Percentiles rank a stretch among this genome's conserved stretches.
These are phyloP conservation scores for Eidolon dupreanum DNA, from an alignment of 2,797 vertebrate species.

Conservation along the genomic window DNA sequence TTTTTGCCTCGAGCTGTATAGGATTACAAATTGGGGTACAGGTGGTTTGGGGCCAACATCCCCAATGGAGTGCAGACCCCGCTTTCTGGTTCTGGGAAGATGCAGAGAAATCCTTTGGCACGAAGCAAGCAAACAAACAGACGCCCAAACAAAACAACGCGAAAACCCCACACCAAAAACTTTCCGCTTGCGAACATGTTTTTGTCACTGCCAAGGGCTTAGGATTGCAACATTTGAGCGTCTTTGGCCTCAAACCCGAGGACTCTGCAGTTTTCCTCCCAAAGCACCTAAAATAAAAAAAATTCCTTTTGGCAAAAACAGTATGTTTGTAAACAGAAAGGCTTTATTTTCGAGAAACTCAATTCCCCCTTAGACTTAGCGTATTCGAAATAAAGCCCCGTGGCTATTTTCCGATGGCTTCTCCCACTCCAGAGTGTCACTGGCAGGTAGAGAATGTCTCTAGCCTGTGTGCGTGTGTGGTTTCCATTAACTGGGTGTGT, in stretches of 20 bases:
- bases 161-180: constrained; percentile 54
- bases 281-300: constrained; percentile 83
- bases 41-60: background rate
- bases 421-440: constrained; percentile 54
- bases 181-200: constrained; percentile 78
- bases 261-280: constrained; percentile 75
- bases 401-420: constrained; percentile 73
- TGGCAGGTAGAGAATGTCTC: constrained; percentile 67
- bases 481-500: constrained; percentile 74
- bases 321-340: constrained; percentile 81
- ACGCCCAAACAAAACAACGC: constrained; percentile 63
- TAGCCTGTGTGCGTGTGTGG: constrained; percentile 51
- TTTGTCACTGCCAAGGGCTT: constrained; percentile 75
- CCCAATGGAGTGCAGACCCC: background rate
- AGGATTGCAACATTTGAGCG: constrained; percentile 78
- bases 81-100: constrained; percentile 32
- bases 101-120: constrained; percentile 61
- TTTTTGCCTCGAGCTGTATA: background rate
- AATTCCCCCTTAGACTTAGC: constrained; percentile 69
- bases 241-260: constrained; percentile 74
- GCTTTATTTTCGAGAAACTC: constrained; percentile 77
- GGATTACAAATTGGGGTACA: background rate
- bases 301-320: constrained; percentile 82
- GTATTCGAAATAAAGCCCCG: background rate
- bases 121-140: constrained; percentile 45